Conservation (phyloP, 2,113 vertebrate species). For the Euleptes europaea region DNA sequence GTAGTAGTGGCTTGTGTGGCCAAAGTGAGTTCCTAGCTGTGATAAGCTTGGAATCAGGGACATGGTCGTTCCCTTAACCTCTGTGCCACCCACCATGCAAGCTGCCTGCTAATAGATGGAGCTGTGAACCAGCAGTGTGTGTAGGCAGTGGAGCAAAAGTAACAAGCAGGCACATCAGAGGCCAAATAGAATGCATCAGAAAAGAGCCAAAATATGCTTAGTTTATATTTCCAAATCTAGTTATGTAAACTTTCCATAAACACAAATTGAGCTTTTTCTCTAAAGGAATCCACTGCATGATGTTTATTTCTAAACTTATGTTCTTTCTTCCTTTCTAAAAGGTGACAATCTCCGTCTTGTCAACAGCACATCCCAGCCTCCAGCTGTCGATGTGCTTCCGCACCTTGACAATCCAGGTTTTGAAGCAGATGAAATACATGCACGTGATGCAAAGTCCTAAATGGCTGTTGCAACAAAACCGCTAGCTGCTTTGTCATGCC, state of each 20-base stretch:
- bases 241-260: background rate
- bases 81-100: background rate
- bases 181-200: background rate
- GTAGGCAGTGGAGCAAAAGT: background rate
- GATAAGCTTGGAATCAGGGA: background rate
- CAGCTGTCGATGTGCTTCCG: constrained; percentile 68
- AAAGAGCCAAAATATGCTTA: background rate
- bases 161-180: background rate
- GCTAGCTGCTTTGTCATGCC: constrained; percentile 50
- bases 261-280: background rate
- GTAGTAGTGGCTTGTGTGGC: background rate
- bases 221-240: background rate
- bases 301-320: background rate
- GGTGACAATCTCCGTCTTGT: constrained; percentile 73
- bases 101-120: background rate
- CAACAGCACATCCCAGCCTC: constrained; percentile 66
- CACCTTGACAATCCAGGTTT: constrained; percentile 88
- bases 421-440: constrained; percentile 78
- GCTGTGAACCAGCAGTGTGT: background rate
- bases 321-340: constrained; percentile 39
- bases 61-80: background rate
- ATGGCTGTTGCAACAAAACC: constrained; percentile 54
- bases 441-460: constrained; percentile 67
- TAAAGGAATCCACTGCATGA: background rate
- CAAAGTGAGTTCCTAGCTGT: background rate